Evolutionary conservation across 2,888 invertebrate genomes (phyloP).

Genomic region (Idaea biselata): DNA sequence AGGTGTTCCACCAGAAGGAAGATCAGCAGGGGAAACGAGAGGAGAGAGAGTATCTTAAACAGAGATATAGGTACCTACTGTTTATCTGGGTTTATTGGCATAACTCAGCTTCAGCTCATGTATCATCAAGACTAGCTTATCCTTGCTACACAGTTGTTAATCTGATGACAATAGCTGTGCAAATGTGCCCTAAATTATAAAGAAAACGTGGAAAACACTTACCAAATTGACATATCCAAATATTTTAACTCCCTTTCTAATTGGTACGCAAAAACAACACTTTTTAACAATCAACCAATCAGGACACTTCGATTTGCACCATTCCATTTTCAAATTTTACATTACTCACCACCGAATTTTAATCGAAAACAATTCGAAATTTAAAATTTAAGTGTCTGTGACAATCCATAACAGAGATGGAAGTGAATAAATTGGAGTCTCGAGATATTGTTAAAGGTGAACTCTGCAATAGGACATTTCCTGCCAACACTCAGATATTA

Average conservation of each 20-base stretch:
- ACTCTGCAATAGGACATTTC: neutral
- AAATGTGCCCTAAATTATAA: too few species aligned
- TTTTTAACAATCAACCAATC: constrained; percentile 46
- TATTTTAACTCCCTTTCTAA: constrained; percentile 54
- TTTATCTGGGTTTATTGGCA: neutral
- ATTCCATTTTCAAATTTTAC: constrained; percentile 31
- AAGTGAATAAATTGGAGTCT: constrained; percentile 1
- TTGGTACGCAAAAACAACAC: constrained; percentile 61
- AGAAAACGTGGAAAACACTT: constrained; percentile 28
- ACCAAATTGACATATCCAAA: constrained; percentile 65
- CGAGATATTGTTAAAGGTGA: constrained; percentile 1
- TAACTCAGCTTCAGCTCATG: too few species aligned
- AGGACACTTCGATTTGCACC: constrained; percentile 41
- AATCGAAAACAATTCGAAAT: neutral
- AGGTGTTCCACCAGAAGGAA: constrained; percentile 49
- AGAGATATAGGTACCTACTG: neutral
- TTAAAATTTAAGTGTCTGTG: neutral
- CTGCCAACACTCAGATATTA: neutral
- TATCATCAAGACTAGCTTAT: too few species aligned
- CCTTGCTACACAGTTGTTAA: too few species aligned
- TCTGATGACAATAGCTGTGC: too few species aligned
- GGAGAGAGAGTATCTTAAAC: constrained; percentile 51
- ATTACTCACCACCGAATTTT: constrained; percentile 7
- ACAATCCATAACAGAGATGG: neutral
- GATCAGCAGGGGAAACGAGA: constrained; percentile 49